Conservation (phyloP, 2,113 vertebrate genomes). For the Lonchura striata region DNA sequence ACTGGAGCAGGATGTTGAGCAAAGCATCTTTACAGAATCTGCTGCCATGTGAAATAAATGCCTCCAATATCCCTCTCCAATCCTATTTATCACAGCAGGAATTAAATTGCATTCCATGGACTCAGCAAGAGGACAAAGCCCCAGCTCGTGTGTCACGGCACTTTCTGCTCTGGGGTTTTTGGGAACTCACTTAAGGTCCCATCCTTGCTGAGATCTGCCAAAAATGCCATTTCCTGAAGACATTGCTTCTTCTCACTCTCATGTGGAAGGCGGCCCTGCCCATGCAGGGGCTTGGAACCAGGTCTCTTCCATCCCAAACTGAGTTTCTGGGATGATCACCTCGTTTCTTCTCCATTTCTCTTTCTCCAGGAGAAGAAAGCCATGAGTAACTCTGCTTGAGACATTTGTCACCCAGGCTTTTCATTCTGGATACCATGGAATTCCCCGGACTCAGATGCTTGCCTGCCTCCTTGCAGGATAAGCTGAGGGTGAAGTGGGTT, state of each 20-base stretch:
- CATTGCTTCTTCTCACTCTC: not conserved
- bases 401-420: not conserved
- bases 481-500: not conserved
- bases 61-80: not conserved
- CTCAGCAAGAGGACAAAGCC: not conserved
- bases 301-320: not conserved
- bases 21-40: not conserved
- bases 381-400: not conserved
- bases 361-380: not conserved
- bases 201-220: not conserved
- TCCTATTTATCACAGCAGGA: not conserved
- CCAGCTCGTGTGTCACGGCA: accelerated
- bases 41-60: not conserved
- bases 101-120: not conserved
- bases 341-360: not conserved
- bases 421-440: not conserved
- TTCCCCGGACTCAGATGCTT: not conserved
- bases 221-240: not conserved
- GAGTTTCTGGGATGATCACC: not conserved
- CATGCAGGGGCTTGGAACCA: not conserved
- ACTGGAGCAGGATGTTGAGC: not conserved
- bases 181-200: not conserved
- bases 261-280: not conserved
- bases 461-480: not conserved
- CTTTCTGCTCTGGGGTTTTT: not conserved